Percentiles rank a stretch among this genome's conserved stretches.
Evolutionary conservation across 2,113 vertebrate species (phyloP).

Genomic region (Galemys pyrenaicus): DNA sequence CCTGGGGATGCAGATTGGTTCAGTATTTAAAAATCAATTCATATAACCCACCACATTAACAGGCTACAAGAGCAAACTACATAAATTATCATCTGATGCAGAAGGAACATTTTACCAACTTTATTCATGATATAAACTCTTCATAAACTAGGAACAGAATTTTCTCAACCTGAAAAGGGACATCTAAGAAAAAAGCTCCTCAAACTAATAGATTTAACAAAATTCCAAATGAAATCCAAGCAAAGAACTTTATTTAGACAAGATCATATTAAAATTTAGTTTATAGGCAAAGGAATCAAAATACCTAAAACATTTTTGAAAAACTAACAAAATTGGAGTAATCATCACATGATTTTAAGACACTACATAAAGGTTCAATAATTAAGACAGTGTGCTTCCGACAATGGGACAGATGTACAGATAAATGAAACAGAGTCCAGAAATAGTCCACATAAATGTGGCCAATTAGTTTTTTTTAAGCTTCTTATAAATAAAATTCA

Average conservation of each 20-base stretch:
- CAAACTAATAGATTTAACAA: background rate
- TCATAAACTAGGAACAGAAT: background rate
- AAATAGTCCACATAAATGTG: background rate
- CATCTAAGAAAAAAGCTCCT: background rate
- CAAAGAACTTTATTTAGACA: background rate
- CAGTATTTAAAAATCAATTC: background rate
- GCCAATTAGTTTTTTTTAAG: background rate
- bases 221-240: background rate
- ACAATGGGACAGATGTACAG: no score
- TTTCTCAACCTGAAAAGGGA: background rate
- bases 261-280: background rate
- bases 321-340: background rate
- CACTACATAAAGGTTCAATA: background rate
- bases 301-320: background rate
- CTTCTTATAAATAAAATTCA: background rate
- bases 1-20: background rate
- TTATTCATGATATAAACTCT: background rate
- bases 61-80: background rate
- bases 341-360: background rate
- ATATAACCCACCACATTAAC: background rate
- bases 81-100: background rate
- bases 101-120: background rate
- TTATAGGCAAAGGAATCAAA: background rate
- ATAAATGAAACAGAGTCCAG: no score
- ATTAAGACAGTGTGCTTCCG: background rate